These are phyloP conservation scores for Macroglossus sobrinus DNA, from an alignment of 2,113 vertebrate species.

Conservation along the genomic window DNA sequence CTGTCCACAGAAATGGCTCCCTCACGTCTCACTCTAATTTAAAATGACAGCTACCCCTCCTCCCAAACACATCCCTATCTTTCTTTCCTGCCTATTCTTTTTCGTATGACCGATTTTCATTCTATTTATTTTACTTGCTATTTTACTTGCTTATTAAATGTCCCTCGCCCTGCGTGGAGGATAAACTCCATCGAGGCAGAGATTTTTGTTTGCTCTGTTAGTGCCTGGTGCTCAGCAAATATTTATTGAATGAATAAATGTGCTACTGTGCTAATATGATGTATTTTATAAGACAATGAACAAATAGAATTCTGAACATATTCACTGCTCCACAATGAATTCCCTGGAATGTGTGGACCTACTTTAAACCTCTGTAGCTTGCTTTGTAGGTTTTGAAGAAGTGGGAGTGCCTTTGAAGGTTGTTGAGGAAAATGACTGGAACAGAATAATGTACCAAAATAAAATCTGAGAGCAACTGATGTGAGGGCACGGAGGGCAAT, in stretches of 20 bases:
- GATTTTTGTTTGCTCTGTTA: background rate
- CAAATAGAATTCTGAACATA: background rate
- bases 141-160: background rate
- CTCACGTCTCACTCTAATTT: background rate
- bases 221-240: background rate
- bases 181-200: background rate
- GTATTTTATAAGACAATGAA: background rate
- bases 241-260: background rate
- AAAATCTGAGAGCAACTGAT: background rate
- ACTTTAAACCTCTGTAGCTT: background rate
- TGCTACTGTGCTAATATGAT: background rate
- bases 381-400: background rate
- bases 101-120: background rate
- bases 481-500: background rate
- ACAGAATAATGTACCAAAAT: background rate
- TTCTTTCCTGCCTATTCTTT: background rate
- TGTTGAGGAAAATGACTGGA: background rate
- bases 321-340: background rate
- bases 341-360: background rate
- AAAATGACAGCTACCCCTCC: background rate
- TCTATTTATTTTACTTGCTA: background rate
- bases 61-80: background rate
- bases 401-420: background rate
- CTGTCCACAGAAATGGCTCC: background rate
- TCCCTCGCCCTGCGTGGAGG: background rate